Evolutionary conservation across 2,888 invertebrate genomes (phyloP), one percentile per base, ranked within the genome.

Genomic region (Gari tellinella): DNA sequence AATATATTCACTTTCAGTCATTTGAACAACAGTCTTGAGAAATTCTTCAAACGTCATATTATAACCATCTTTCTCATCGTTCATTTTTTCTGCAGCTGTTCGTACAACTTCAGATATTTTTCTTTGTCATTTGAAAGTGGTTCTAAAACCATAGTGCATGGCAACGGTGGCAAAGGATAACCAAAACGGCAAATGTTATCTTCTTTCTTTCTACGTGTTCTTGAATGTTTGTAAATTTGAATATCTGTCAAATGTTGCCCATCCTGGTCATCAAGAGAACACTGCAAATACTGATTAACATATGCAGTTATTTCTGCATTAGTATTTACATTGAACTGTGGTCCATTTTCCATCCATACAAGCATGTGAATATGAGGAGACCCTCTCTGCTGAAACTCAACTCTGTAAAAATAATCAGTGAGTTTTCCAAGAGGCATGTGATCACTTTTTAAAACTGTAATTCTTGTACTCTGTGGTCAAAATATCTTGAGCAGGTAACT

Each of bases 341-440:
- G 76, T 12, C 74, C 60, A 69, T 73, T 53, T 46, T 72, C 38
- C 31, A 65, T 58, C 75, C 72, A 81, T 15, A 74, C 56, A 21
- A 78, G 25, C 67, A 75, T 75, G 38, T 81, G 77, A n/a, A 81
- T 78, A 60, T 81, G 77, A 14, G 73, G 73, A n/a, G 72, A 72
- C 26, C 73, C 77, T 51, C 74, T 65, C 70, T 53, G 40, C 60
- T 57, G 56, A 80, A 31, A 31, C 31, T 31, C 31, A 31, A 31
- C 31, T 31, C 31, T 4, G 10, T 31, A 31, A 31, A 31, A 76
- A 41, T 49, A 51, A 57, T 76, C 75, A n/a, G 48, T 43, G 1
- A 80, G 15, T 43, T 52, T 41, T 31, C 75, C 72, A 45, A 80
- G n/a, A n/a, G 72, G 75, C 10, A 65, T 23, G 49, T 56, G 65